Base-by-base conservation (phyloP, 2,888 invertebrate genomes). In the Neocrepidodera transversa region DNA sequence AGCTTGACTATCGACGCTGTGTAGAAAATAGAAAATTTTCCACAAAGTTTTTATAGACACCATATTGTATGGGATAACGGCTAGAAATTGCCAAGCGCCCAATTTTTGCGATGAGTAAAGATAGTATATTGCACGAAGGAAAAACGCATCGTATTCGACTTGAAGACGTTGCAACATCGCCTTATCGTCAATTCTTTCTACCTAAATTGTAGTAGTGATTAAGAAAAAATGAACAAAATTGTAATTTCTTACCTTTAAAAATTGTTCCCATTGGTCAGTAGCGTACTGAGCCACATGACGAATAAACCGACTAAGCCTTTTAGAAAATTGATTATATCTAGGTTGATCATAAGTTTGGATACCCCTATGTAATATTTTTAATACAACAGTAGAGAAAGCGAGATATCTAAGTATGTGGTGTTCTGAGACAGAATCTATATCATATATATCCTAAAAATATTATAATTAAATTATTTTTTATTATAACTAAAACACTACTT, bases 81-180 rank as follows among this genome's bases (percentile, higher is more conserved):
- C 88, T 68, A 92, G 84, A 79, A 91, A 92, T 76, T 93, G 92
- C 89, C 92, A 91, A 1, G 90, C 88, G 6, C 90, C 90, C 61
- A 90, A 81, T 72, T 87, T 87, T 43, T 87, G 86, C 0, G 89
- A 87, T 1, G 86, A 84, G 72, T 90, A 88, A 57, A 92, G 85
- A 65, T 85, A 87, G 56, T 85, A 82, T 28, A 87, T 87, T 1
- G 90, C 86, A 51, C 88, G 82, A 26, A 89, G 75, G 58, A 93
- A 85, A 66, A 92, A 86, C 4, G 87, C 84, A 76, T 92, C 90
- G 72, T 88, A 88, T 76, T 92, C 92, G 5, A 86, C 80, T 75
- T 88, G 87, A 30, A 90, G 81, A 59, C 87, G 82, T 59, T 82
- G 76, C 45, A 85, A 74, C 75, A 85, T 81, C 0, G 82, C 79